Evolutionary conservation across 1,140 invertebrate species (phyloP).

Genomic region (Chrysomallon squamiferum): DNA sequence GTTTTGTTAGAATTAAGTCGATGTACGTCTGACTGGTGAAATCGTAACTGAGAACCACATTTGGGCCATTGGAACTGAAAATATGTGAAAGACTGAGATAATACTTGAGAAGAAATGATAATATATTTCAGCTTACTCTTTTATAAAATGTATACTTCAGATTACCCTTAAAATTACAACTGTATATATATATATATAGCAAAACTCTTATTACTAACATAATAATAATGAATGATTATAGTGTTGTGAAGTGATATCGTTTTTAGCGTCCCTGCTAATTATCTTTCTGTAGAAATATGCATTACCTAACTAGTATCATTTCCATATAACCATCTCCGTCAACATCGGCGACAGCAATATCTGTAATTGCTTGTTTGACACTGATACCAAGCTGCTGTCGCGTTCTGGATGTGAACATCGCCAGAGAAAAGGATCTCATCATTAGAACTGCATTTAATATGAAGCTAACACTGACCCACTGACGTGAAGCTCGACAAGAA

Average conservation of each 20-base stretch:
- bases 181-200: too few relatives aligned
- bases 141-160: too few relatives aligned
- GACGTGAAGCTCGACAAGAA: too few relatives aligned
- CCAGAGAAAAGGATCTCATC: too few relatives aligned
- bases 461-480: too few relatives aligned
- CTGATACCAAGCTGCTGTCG: not conserved
- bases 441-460: too few relatives aligned
- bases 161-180: not conserved
- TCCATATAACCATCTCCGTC: constrained; percentile 1
- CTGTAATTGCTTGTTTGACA: not conserved
- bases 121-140: not conserved
- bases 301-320: not conserved
- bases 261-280: too few relatives aligned
- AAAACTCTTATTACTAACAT: too few relatives aligned
- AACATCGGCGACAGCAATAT: not conserved
- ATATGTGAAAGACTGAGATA: not conserved
- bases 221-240: too few relatives aligned
- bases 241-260: too few relatives aligned
- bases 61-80: constrained; percentile 21
- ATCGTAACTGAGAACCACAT: constrained; percentile 25
- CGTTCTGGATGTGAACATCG: not conserved
- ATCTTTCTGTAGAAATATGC: too few relatives aligned
- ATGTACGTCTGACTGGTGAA: constrained; percentile 1
- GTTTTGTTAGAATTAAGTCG: constrained; percentile 17
- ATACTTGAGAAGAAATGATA: not conserved